Percentiles rank a stretch among this genome's conserved stretches.
Evolutionary conservation across 2,888 invertebrate genomes (phyloP).

Genomic region (Athalia circularis): DNA sequence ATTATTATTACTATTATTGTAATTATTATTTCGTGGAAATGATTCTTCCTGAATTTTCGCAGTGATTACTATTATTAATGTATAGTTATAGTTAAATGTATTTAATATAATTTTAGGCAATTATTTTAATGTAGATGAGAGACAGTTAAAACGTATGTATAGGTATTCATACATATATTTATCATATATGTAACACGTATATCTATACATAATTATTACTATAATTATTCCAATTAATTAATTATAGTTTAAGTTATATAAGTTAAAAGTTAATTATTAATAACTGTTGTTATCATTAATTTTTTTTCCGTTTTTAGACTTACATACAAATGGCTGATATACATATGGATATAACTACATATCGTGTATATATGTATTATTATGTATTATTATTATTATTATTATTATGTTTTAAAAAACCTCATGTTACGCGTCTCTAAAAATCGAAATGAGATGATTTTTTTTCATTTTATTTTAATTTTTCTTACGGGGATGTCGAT

Average conservation of each 20-base stretch:
- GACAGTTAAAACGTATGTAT: not conserved
- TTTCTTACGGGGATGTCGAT: not conserved
- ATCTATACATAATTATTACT: not conserved
- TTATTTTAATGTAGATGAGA: not conserved
- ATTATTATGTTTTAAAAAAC: not conserved
- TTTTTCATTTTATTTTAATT: too few relatives aligned
- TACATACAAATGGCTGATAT: slow-evolving; percentile 72
- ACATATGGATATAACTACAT: slow-evolving; percentile 70
- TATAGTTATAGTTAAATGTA: too few relatives aligned
- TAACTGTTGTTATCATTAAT: slow-evolving; percentile 70
- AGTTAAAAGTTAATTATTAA: slow-evolving; percentile 51
- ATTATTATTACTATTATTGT: not conserved
- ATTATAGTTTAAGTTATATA: slow-evolving; percentile 46
- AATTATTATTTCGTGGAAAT: too few relatives aligned
- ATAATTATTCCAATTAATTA: slow-evolving; percentile 41
- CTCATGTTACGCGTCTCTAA: not conserved
- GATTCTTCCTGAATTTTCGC: too few relatives aligned
- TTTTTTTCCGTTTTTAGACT: not conserved
- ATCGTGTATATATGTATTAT: slow-evolving; percentile 61
- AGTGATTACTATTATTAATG: too few relatives aligned
- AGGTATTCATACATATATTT: not conserved
- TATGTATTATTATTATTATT: not conserved
- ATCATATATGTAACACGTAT: not conserved
- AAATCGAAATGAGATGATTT: not conserved
- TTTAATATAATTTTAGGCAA: too few relatives aligned